Conservation (phyloP, 2,888 invertebrate genomes). For the Nephrotoma flavescens region DNA sequence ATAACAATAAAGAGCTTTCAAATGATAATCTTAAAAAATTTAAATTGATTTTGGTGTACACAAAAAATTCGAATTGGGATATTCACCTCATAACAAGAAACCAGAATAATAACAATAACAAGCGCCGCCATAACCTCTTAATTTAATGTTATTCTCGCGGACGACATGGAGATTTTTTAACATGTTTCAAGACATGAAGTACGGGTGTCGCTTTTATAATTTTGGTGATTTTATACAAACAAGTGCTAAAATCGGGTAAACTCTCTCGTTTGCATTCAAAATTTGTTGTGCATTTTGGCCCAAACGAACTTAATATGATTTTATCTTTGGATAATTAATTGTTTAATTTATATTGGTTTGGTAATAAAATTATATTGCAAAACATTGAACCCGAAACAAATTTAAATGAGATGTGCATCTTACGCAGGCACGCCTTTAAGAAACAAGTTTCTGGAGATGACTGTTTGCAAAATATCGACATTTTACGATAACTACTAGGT, state of each 20-base stretch:
- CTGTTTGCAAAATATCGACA: not conserved
- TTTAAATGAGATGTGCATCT: not conserved
- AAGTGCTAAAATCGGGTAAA: not conserved
- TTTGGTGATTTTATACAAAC: not conserved
- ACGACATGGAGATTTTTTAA: not conserved
- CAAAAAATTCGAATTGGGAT: not conserved
- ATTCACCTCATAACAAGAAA: not conserved
- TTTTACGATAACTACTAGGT: not conserved
- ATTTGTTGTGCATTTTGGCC: not conserved
- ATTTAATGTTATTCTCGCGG: not conserved
- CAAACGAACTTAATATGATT: not conserved
- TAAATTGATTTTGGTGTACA: not conserved
- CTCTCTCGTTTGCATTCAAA: not conserved
- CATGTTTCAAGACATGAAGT: not conserved
- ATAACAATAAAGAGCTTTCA: not conserved
- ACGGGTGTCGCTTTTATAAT: not conserved
- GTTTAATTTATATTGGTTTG: not conserved
- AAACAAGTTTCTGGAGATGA: not conserved
- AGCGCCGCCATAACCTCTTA: not conserved
- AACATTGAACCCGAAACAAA: not conserved
- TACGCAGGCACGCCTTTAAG: not conserved
- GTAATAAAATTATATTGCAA: not conserved
- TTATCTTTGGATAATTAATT: not conserved
- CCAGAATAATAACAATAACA: not conserved
- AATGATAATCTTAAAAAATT: not conserved